Percentiles rank a stretch among this genome's conserved stretches.
Conservation (phyloP, 2,113 vertebrate species). For the Oenanthe melanoleuca region DNA sequence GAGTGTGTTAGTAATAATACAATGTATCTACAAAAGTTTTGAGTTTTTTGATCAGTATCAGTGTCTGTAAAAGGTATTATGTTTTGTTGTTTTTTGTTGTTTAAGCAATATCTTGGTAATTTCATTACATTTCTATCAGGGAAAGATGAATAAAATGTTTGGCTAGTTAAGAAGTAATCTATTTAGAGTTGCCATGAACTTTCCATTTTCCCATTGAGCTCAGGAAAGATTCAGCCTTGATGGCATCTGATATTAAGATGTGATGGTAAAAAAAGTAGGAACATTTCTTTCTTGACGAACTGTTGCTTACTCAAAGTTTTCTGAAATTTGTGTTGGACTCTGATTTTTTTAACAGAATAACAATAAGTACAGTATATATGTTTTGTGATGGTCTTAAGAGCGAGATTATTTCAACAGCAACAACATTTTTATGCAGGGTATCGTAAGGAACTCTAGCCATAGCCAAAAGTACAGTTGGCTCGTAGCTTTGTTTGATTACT, state of each 20-base stretch:
- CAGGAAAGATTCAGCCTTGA: not conserved
- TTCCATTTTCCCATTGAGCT: not conserved
- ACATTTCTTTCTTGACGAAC: not conserved
- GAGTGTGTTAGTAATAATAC: not conserved
- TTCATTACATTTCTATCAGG: not conserved
- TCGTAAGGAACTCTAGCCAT: not conserved
- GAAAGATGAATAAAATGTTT: not conserved
- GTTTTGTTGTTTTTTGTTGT: not conserved
- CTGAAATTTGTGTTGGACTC: not conserved
- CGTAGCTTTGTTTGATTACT: not conserved
- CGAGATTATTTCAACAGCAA: not conserved
- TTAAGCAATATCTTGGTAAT: not conserved
- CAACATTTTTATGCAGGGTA: not conserved
- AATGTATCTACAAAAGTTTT: not conserved
- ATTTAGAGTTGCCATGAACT: not conserved
- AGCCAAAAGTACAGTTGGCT: not conserved
- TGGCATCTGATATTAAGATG: not conserved
- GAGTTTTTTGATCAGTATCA: not conserved
- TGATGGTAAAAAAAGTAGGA: not conserved
- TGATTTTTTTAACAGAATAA: not conserved
- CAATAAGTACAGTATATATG: not conserved
- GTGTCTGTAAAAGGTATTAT: not conserved
- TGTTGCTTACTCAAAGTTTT: not conserved
- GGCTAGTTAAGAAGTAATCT: not conserved
- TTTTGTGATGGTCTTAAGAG: not conserved